A percentile compares a stretch with the other conserved stretches of the same genome.
Evolutionary conservation across 2,888 invertebrate species (phyloP).

Genomic region (Portevinia maculata): DNA sequence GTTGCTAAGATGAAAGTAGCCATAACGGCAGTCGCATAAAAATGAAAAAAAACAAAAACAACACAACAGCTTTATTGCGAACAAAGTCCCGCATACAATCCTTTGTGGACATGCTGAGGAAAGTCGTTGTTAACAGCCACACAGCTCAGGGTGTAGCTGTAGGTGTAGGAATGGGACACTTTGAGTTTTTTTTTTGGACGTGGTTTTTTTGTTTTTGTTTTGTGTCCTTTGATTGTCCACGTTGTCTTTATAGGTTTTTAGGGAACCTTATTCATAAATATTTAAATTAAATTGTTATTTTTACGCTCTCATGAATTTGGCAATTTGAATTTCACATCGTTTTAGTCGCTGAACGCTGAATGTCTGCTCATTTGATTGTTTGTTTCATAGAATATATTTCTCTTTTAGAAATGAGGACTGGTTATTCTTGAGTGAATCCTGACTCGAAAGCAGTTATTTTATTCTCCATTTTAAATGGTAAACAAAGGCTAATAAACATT

Average conservation of each 20-base stretch:
- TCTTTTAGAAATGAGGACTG: conserved; percentile 7
- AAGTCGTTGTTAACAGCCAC: conserved; percentile 58
- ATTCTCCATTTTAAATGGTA: conserved; percentile 36
- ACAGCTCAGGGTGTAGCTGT: too few species aligned
- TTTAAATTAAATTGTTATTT: conserved; percentile 74
- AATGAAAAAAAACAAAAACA: too few species aligned
- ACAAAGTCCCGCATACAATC: conserved; percentile 41
- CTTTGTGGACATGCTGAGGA: conserved; percentile 41
- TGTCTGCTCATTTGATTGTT: conserved; percentile 65
- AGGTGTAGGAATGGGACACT: not conserved
- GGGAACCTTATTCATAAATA: conserved; percentile 63
- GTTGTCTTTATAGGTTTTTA: conserved; percentile 8
- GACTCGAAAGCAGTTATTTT: conserved; percentile 22
- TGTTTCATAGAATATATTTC: conserved; percentile 42
- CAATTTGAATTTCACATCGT: conserved; percentile 72
- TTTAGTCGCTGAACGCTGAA: conserved; percentile 48
- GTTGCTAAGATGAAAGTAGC: too few species aligned
- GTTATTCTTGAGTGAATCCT: conserved; percentile 17
- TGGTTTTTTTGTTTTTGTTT: not conserved
- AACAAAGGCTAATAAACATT: conserved; percentile 62
- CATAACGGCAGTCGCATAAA: too few species aligned
- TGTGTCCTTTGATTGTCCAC: conserved; percentile 46
- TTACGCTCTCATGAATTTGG: conserved; percentile 71
- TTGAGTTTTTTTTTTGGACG: not conserved
- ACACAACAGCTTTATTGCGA: conserved; percentile 11